These are phyloP conservation scores for Balanococcus diminutus DNA, from an alignment of 2,888 invertebrate species.

Conservation along the genomic window DNA sequence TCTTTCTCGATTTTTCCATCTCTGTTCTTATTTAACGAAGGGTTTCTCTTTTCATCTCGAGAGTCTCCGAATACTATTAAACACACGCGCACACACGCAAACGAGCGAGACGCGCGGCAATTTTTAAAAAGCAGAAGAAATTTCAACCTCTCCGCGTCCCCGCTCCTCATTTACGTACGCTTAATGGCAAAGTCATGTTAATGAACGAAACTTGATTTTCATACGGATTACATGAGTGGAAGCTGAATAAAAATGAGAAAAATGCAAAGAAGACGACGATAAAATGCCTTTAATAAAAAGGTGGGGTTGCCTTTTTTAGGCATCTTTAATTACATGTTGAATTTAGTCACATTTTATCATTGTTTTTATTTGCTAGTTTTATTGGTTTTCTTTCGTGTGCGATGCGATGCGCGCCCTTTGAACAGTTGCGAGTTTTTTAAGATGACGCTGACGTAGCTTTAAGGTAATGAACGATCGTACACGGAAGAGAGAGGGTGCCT, in stretches of 20 bases:
- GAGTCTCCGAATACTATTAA: constrained; percentile 49
- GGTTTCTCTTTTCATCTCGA: constrained; percentile 52
- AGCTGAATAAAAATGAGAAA: constrained; percentile 45
- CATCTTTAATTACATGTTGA: constrained; percentile 53
- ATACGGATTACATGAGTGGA: constrained; percentile 55
- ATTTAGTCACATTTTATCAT: constrained; percentile 39
- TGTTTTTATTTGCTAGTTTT: constrained; percentile 18
- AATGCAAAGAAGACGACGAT: constrained; percentile 35
- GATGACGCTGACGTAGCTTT: not conserved
- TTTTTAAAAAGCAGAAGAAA: constrained; percentile 56
- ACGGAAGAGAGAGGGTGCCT: not conserved
- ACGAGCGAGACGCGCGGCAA: constrained; percentile 56
- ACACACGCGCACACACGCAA: constrained; percentile 51
- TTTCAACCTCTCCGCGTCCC: constrained; percentile 9
- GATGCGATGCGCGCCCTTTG: not conserved
- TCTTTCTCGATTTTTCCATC: constrained; percentile 49
- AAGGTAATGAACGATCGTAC: not conserved
- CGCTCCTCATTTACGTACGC: constrained; percentile 43
- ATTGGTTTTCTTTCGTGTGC: too few relatives aligned
- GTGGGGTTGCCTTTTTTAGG: constrained; percentile 45
- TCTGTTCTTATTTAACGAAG: constrained; percentile 51
- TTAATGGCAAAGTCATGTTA: constrained; percentile 59
- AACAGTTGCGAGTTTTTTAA: not conserved
- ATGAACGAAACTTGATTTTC: constrained; percentile 58
- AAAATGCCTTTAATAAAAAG: constrained; percentile 43